These are phyloP conservation scores for Zygogramma bicolorata DNA, from an alignment of 2,888 invertebrate species.

Conservation along the genomic window DNA sequence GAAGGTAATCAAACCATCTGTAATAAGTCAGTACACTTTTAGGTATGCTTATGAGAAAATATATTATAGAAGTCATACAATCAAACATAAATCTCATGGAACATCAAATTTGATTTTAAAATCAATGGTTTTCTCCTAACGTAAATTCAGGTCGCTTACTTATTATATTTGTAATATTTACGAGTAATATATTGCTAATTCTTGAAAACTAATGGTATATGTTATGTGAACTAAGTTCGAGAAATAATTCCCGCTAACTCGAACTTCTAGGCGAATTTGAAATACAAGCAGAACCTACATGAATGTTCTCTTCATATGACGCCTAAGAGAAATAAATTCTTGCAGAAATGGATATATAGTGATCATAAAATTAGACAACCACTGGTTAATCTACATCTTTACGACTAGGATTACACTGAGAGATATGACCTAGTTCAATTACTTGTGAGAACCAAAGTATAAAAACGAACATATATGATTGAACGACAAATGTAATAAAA, in stretches of 20 bases:
- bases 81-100: no score
- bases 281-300: no score
- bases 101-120: no score
- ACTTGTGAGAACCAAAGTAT: background rate
- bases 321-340: constrained; percentile 6
- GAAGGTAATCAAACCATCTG: no score
- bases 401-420: constrained; percentile 15
- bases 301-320: no score
- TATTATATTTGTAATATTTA: no score
- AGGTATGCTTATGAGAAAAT: no score
- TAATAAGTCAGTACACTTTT: no score
- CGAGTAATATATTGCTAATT: background rate
- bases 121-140: no score
- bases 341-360: constrained; percentile 19
- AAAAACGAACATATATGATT: background rate
- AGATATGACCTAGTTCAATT: background rate
- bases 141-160: no score
- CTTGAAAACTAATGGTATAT: background rate
- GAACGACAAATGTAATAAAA: no score
- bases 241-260: background rate
- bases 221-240: background rate
- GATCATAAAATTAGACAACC: constrained; percentile 25
- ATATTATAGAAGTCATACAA: no score
- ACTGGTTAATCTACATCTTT: constrained; percentile 22
- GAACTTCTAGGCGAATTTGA: background rate